Conservation (phyloP, 2,113 vertebrate species). For the Callospermophilus lateralis region DNA sequence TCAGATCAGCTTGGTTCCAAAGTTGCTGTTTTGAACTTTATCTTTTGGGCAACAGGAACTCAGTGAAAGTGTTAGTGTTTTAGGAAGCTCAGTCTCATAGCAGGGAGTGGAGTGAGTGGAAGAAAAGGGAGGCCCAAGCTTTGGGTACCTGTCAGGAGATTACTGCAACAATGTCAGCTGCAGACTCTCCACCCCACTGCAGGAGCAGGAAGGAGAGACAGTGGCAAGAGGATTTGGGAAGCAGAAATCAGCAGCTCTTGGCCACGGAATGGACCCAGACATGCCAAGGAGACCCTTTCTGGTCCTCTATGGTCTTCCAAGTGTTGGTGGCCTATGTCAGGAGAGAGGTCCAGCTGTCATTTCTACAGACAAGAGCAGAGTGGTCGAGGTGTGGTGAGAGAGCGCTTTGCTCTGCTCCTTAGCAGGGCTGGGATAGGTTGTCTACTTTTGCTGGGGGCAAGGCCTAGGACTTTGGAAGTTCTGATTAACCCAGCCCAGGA, state of each 20-base stretch:
- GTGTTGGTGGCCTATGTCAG: neutral
- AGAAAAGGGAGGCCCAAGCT: neutral
- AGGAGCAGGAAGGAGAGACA: neutral
- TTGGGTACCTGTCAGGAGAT: neutral
- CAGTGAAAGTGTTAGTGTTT: neutral
- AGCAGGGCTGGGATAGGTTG: neutral
- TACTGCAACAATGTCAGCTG: neutral
- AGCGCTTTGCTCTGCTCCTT: neutral
- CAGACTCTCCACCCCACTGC: neutral
- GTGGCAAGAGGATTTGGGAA: neutral
- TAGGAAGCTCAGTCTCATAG: neutral
- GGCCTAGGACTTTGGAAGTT: neutral
- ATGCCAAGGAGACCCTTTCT: neutral
- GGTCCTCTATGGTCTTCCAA: neutral
- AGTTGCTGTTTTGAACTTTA: neutral
- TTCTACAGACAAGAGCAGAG: neutral
- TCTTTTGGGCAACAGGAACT: neutral
- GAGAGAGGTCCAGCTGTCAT: neutral
- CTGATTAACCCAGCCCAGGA: neutral
- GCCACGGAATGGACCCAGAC: neutral
- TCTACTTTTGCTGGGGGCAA: neutral
- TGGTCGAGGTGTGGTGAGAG: neutral
- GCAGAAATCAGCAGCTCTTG: neutral
- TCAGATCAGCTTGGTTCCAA: neutral
- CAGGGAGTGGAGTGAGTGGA: neutral